Base-by-base conservation (phyloP, 2,797 vertebrate genomes). In the Tokudaia muenninki region DNA sequence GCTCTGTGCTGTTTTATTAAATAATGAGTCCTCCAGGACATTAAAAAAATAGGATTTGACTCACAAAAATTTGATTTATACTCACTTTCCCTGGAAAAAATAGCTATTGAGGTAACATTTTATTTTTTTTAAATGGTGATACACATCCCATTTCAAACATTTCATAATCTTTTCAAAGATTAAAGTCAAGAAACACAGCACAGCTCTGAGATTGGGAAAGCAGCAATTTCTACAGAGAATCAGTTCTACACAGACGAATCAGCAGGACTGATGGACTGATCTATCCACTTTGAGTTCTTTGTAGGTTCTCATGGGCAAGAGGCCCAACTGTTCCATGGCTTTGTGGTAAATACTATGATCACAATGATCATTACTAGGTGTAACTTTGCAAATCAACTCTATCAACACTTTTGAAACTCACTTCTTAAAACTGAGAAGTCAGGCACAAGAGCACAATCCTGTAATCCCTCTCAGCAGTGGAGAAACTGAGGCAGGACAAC, bases 1-100 rank as follows among this genome's bases (percentile, higher is more conserved):
- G 67, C 91, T 96, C 93, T 70, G 29, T 92, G 90, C 83, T 95
- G 92, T 93, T 97, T 97, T 97, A 98, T 98, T 97, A 97, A 97
- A 96, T 96, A 97, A 97, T 95, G 94, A 97, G 97, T 88, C 97
- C 97, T 90, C 34, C 86, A 93, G 84, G 95, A 94, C 95, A 88
- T 89, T 97, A 97, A 96, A 97, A 86, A 86, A 97, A 97, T 97
- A 97, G 90, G 80, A 97, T 95, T 97, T 97, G 95, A 94, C 97
- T 97, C 94, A 95, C 83, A 93, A 94, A 95, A 95, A 90, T 75
- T 94, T 97, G 95, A 97, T 97, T 98, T 96, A 96, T 95, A 86
- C 55, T 95, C 92, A 86, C 87, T 94, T 95, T 96, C 91, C 87
- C 94, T 91, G 96, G 97, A 95, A 98, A 95, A 95, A 91, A 74